Evolutionary conservation across 2,113 vertebrate species (phyloP).

Genomic region (Cochlearius cochlearius): DNA sequence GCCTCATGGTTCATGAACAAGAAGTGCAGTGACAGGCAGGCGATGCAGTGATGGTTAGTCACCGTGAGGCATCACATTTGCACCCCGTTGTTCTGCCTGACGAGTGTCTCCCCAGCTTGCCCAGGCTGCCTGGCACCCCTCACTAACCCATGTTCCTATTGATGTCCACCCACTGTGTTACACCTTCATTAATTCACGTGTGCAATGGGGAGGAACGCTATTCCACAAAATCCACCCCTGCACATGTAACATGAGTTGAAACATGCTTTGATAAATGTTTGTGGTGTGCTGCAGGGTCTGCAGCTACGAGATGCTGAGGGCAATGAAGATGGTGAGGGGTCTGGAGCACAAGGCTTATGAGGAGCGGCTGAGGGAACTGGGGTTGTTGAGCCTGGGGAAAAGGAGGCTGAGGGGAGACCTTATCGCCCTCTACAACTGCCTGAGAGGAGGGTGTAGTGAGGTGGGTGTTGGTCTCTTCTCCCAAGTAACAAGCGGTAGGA

Average conservation of each 20-base stretch:
- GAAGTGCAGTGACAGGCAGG: background rate
- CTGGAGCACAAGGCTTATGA: too few species aligned
- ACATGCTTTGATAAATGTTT: background rate
- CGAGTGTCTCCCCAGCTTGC: background rate
- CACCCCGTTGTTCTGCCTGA: rapidly evolving
- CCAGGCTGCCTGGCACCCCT: background rate
- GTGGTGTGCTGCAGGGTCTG: background rate
- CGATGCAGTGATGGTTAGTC: background rate
- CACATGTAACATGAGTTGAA: background rate
- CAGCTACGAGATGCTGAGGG: background rate
- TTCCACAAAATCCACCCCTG: background rate
- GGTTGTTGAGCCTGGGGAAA: too few species aligned
- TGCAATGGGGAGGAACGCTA: background rate
- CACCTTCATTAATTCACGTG: background rate
- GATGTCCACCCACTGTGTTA: background rate
- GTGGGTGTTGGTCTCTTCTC: too few species aligned
- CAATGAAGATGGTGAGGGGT: too few species aligned
- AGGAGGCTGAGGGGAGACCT: too few species aligned
- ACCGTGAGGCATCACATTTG: background rate
- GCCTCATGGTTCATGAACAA: background rate
- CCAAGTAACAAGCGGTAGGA: too few species aligned
- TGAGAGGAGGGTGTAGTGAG: too few species aligned
- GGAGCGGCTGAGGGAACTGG: too few species aligned
- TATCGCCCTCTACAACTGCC: too few species aligned
- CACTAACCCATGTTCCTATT: background rate